These are phyloP conservation scores for Bergia sp. DNA, from an alignment of 92 coral and sea anemone genomes.

Conservation along the genomic window DNA sequence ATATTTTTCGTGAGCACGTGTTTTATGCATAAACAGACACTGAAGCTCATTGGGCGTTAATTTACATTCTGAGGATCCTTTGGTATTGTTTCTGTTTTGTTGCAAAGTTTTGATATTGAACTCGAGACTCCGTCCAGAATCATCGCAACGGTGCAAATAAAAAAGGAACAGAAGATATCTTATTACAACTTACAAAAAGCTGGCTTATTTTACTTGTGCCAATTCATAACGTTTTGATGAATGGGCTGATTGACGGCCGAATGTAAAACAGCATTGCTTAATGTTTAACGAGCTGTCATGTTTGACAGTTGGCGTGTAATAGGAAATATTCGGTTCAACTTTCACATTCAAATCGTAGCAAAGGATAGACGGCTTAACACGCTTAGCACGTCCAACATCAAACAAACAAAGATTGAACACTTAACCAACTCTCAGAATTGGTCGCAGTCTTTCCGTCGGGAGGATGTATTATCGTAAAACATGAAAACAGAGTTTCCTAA, in stretches of 20 bases:
- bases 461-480: constrained; percentile 22
- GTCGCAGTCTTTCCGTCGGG: neutral
- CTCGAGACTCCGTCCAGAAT: neutral
- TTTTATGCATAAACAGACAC: neutral
- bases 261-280: constrained; percentile 36
- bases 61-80: constrained; percentile 4
- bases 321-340: constrained; percentile 27
- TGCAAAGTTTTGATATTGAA: constrained; percentile 1
- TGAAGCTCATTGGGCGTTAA: constrained; percentile 29
- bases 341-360: constrained; percentile 30
- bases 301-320: constrained; percentile 32
- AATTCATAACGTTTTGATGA: constrained; percentile 31
- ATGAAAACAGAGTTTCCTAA: constrained; percentile 38
- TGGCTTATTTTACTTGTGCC: neutral
- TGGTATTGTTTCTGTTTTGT: constrained; percentile 34
- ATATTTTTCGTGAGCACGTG: constrained; percentile 11
- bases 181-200: neutral
- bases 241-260: constrained; percentile 39
- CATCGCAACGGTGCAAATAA: neutral
- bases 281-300: constrained; percentile 41
- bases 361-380: neutral
- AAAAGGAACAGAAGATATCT: neutral
- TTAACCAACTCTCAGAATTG: neutral
- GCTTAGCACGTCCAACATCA: neutral
- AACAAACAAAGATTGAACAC: neutral